Evolutionary conservation across 1,140 invertebrate species (phyloP).

Genomic region (Drosophila melanica): DNA sequence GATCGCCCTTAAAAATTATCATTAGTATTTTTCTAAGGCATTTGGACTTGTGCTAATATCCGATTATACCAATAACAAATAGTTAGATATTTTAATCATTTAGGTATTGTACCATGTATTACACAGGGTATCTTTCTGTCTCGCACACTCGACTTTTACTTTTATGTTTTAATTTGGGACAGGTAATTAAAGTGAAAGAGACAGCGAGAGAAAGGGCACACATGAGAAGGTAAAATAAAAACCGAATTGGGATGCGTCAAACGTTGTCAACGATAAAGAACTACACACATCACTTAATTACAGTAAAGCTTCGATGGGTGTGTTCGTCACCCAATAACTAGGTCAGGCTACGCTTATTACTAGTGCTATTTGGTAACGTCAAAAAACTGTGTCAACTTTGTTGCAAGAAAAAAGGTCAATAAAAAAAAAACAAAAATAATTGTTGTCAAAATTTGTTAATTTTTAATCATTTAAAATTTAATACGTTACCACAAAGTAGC

Average conservation of each 20-base stretch:
- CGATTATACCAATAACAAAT: too few species aligned
- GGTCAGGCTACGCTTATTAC: conserved; percentile 13
- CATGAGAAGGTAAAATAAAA: conserved; percentile 1
- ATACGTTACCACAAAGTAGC: too few species aligned
- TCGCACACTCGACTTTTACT: conserved; percentile 26
- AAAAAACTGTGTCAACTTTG: conserved; percentile 17
- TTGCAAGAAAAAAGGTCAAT: too few species aligned
- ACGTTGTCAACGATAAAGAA: conserved; percentile 48
- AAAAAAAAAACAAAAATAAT: too few species aligned
- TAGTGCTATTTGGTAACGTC: conserved; percentile 11
- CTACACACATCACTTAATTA: conserved; percentile 39
- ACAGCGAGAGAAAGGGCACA: conserved; percentile 1
- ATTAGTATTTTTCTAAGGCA: too few species aligned
- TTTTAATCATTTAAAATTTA: too few species aligned
- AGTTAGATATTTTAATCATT: neutral
- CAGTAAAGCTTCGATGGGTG: conserved; percentile 50
- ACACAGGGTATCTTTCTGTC: conserved; percentile 1
- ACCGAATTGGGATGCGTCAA: conserved; percentile 39
- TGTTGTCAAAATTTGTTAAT: too few species aligned
- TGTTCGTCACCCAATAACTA: neutral
- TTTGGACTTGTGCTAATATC: too few species aligned
- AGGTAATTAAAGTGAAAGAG: conserved; percentile 44
- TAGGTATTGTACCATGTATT: neutral
- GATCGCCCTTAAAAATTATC: neutral
- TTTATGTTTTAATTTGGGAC: conserved; percentile 27